Evolutionary conservation across 2,113 vertebrate genomes (phyloP), one percentile per base, ranked within the genome.

Genomic region (Mola mola): DNA sequence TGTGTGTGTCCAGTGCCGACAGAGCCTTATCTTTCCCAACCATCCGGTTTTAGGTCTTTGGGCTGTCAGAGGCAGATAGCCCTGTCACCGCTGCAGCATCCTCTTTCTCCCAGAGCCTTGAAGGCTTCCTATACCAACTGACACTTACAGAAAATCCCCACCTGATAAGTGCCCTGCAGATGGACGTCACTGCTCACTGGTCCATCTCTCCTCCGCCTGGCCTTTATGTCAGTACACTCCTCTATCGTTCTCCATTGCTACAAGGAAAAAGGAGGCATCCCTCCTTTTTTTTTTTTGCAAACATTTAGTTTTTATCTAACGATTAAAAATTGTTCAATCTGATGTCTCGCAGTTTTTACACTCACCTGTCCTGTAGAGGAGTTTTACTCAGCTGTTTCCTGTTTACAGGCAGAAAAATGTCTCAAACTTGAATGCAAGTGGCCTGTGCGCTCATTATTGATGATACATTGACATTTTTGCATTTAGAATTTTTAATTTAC

Each of bases 51-150:
- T 78, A 80, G 88, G 83, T 86, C 86, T 87, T 84, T 69, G 79
- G 83, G 72, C 86, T 88, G 86, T 88, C 86, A 88, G 84, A 77
- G 61, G 83, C 70, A 90, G 86, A 90, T 90, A 90, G 86, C 84
- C 86, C 83, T 84, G 86, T 87, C 88, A 87, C 84, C 61, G 68
- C 56, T 4, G 65, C 80, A 60, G 59, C 87, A 72, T 78, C 68
- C 75, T 64, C 73, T 61, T 80, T 73, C 55, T 66, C 73, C 43
- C 31, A 79, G 79, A 75, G 75, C 80, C 81, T 88, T 81, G 69
- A 85, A 89, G 86, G 82, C 72, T 84, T 82, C 82, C 82, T 76
- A 66, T 65, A 71, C 69, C 66, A 31, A 55, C 82, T 88, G 83
- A 87, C 83, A 86, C 80, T 71, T 78, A 53, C 72, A 82, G 83